A percentile compares a stretch with the other conserved stretches of the same genome.
These are phyloP conservation scores for Autographa gamma DNA, from an alignment of 2,888 invertebrate species.

Conservation along the genomic window DNA sequence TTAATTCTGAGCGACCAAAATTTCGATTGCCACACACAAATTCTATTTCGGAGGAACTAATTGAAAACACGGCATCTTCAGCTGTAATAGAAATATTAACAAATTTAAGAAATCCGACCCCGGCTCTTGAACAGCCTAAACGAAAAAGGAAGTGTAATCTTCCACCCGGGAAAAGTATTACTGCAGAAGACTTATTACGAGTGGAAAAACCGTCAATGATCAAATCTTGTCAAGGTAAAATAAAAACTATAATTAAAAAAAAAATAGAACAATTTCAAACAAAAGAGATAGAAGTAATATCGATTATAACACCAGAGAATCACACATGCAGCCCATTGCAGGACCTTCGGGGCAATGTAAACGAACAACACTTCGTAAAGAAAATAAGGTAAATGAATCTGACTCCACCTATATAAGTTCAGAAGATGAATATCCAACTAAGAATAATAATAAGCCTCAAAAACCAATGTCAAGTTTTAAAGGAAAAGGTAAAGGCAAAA, in stretches of 20 bases:
- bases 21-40: conserved; percentile 21
- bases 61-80: conserved; percentile 15
- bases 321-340: conserved; percentile 17
- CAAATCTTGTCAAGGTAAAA: background rate
- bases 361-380: conserved; percentile 4
- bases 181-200: conserved; percentile 14
- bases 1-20: conserved; percentile 20
- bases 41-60: conserved; percentile 15
- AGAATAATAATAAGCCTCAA: background rate
- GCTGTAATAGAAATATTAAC: conserved; percentile 20
- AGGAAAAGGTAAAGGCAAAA: too few relatives aligned
- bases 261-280: too few relatives aligned
- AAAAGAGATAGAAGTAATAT: too few relatives aligned
- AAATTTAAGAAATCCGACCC: conserved; percentile 21
- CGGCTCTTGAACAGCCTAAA: conserved; percentile 22
- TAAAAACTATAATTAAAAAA: too few relatives aligned
- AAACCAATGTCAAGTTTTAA: too few relatives aligned
- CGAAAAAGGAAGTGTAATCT: conserved; percentile 19
- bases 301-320: too few relatives aligned
- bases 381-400: conserved; percentile 26
- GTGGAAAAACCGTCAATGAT: background rate
- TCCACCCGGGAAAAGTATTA: conserved; percentile 22
- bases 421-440: conserved; percentile 22
- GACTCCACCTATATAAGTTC: conserved; percentile 24
- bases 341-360: conserved; percentile 29